Evolutionary conservation across 2,797 vertebrate genomes (phyloP), one percentile per base, ranked within the genome.

Genomic region (Platalea minor): DNA sequence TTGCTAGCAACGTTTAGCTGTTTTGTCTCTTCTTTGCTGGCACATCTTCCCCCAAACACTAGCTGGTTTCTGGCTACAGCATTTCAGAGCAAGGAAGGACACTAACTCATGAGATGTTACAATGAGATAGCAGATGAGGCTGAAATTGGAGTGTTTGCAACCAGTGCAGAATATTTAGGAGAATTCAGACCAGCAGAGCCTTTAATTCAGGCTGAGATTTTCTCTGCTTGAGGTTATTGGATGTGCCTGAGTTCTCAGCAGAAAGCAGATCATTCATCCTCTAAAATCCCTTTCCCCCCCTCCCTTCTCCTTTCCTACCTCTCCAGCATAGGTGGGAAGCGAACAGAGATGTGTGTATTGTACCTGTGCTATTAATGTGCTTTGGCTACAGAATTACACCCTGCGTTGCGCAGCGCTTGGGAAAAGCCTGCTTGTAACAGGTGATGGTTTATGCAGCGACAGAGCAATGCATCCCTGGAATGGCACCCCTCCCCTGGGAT

Each of bases 141-240:
- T 60, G 80, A 54, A 90, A 82, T 23, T 13, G 88, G 68, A 91
- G 88, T 29, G 65, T 85, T 90, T 89, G 95, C 79, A 77, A 82
- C 20, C 13, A 4, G 64, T 28, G 45, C 76, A 59, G 82, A 67
- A 80, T 91, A 78, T 84, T 92, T 84, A 94, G 82, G 85, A 87
- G 87, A 91, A 93, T 88, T 67, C 93, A 88, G 85, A 73, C 75
- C 93, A 87, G 92, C 39, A 95, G 92, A 96, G 95, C 88, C 79
- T 93, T 95, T 93, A 95, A 96, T 90, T 94, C 82, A 94, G 93
- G 70, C 89, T n/a, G 87, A 68, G 94, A 91, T 96, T 95, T 92
- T 83, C 94, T 96, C 91, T 93, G 91, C 87, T 85, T 85, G 91
- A 95, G 78, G 78, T 92, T 96, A 94, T 96, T 96, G 89, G 87